Evolutionary conservation across 2,113 vertebrate species (phyloP), one percentile per base, ranked within the genome.

Genomic region (Hirundichthys speculiger): DNA sequence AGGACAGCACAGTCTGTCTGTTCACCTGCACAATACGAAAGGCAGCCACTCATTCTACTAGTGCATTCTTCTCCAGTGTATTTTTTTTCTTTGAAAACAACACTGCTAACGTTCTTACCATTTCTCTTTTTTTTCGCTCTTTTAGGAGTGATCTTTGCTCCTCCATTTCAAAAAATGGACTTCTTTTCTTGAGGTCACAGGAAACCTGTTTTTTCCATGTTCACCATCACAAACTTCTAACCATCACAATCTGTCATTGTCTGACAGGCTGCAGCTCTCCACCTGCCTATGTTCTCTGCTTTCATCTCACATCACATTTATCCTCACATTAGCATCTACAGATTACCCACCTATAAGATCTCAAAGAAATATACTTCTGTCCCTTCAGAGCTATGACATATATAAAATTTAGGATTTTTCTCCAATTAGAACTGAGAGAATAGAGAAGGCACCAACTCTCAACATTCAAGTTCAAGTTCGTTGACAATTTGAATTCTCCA

Each of bases 161-260:
- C 38, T 64, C 20, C 18, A 20, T 41, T 13, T 51, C 59, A 45
- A 46, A 69, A n/a, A 19, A 20, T 43, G 14, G 13, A 20, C 48
- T 50, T 42, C 2, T 46, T 15, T 51, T 75, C 2, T 50, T 1
- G 2, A 57, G 56, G 47, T 76, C 47, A 63, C 16, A 50, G 38
- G 18, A 48, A 50, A 3, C 20, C 19, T 42, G 62, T 13, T 24
- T 67, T 50, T 16, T 21, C 42, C 2, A 13, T 22, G 30, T 13
- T 38, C n/a, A 30, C 30, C n/a, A n/a, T 56, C 22, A 21, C 18
- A 30, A 38, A 14, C 2, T 34, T 22, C 60, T 34, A 24, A 42
- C 30, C 18, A 8, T 51, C 43, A 46, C 24, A 7, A 8, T 49
- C 58, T 27, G 34, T 69, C 45, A 45, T 52, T 11, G 19, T 52